Percentiles rank a stretch among this genome's conserved stretches.
Conservation (phyloP, 2,113 vertebrate genomes). For the Rattus rattus region DNA sequence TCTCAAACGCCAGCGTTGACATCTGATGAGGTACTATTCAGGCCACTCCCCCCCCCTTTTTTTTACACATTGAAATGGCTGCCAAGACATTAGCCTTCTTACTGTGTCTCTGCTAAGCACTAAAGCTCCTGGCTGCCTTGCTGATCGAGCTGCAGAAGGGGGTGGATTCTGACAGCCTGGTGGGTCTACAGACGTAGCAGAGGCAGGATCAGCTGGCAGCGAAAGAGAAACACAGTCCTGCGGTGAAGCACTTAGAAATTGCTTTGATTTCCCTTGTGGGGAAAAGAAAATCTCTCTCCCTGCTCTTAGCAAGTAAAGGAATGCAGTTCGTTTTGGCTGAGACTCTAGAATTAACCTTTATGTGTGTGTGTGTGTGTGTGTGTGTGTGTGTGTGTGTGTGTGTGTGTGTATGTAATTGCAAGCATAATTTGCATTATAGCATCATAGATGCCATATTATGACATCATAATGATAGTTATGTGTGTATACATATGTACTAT, state of each 20-base stretch:
- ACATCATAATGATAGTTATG: background rate
- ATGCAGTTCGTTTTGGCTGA: slow-evolving; percentile 50
- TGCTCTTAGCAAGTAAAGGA: slow-evolving; percentile 72
- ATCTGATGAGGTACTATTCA: slow-evolving; percentile 73
- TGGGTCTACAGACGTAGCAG: slow-evolving; percentile 66
- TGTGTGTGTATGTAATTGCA: background rate
- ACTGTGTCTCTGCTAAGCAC: slow-evolving; percentile 56
- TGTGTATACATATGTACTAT: background rate
- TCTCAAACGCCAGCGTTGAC: slow-evolving; percentile 68
- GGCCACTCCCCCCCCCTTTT: background rate
- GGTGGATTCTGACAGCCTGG: slow-evolving; percentile 64
- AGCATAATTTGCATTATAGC: background rate
- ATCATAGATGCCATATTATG: background rate
- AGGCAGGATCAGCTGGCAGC: slow-evolving; percentile 70
- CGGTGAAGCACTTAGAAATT: slow-evolving; percentile 60
- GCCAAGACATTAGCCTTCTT: slow-evolving; percentile 69
- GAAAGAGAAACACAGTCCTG: slow-evolving; percentile 1
- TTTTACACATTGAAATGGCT: slow-evolving; percentile 75
- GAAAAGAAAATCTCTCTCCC: slow-evolving; percentile 66
- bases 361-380: background rate
- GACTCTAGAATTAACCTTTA: slow-evolving; percentile 40
- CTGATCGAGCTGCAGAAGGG: slow-evolving; percentile 32
- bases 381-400: background rate
- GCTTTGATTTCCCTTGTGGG: slow-evolving; percentile 77
- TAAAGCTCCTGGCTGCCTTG: slow-evolving; percentile 59